Conservation (phyloP, 1,140 invertebrate species). For the Diachasma alloeum region DNA sequence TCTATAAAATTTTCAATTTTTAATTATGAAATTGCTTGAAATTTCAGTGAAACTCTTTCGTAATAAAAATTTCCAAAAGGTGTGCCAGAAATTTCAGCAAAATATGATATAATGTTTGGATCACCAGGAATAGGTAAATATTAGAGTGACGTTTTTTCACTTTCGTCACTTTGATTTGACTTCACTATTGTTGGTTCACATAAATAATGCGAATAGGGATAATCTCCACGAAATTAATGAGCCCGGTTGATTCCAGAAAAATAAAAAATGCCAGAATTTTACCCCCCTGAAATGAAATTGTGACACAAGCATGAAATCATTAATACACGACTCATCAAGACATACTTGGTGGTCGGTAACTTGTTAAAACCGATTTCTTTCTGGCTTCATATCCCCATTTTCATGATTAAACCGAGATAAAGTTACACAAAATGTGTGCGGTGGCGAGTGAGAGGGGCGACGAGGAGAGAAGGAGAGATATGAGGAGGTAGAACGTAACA, state of each 20-base stretch:
- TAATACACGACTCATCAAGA: conserved; percentile 50
- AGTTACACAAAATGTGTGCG: background rate
- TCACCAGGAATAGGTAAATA: too few relatives aligned
- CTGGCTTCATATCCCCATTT: conserved; percentile 4
- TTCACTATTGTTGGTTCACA: too few relatives aligned
- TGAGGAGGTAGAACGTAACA: background rate
- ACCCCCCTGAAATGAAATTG: background rate
- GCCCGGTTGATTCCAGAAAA: background rate
- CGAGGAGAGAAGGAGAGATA: background rate
- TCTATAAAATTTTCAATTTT: too few relatives aligned
- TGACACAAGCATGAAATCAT: conserved; percentile 54
- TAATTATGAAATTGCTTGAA: too few relatives aligned
- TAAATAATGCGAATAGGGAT: too few relatives aligned
- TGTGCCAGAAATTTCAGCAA: too few relatives aligned
- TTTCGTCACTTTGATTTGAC: too few relatives aligned
- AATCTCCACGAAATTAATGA: background rate
- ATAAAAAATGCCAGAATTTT: background rate
- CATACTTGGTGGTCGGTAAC: background rate
- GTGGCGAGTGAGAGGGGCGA: background rate
- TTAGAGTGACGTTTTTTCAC: too few relatives aligned
- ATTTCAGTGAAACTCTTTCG: too few relatives aligned
- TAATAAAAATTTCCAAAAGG: too few relatives aligned
- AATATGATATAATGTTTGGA: too few relatives aligned
- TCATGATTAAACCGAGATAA: background rate
- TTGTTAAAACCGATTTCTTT: conserved; percentile 4